A percentile compares a stretch with the other conserved stretches of the same genome.
Conservation (phyloP, 2,797 vertebrate genomes). For the Karalla daura region DNA sequence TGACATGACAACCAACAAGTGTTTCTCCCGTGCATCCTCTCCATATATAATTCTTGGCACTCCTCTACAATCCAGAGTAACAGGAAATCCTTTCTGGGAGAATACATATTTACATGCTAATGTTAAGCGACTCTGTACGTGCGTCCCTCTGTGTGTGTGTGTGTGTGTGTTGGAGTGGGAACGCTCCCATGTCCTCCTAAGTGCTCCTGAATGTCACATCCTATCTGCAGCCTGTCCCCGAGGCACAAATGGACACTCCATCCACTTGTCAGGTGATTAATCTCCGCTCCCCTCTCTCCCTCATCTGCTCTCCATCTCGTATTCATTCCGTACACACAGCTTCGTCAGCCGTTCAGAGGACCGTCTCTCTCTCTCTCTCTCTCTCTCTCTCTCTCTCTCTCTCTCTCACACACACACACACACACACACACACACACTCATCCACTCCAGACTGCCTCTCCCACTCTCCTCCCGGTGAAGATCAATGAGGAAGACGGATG, state of each 20-base stretch:
- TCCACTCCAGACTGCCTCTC: constrained; percentile 28
- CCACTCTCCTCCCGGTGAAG: constrained; percentile 47
- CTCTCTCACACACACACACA: too few relatives aligned
- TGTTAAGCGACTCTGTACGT: constrained; percentile 4
- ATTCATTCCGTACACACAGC: constrained; percentile 58
- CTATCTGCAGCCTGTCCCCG: constrained; percentile 75
- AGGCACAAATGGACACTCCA: constrained; percentile 80
- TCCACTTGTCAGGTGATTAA: constrained; percentile 83
- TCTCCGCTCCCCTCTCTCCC: constrained; percentile 59
- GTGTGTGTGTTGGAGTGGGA: constrained; percentile 35
- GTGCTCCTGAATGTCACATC: constrained; percentile 79
- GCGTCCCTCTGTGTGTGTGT: constrained; percentile 15
- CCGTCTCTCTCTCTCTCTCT: too few relatives aligned
- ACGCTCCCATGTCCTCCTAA: constrained; percentile 63
- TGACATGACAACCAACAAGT: background rate
- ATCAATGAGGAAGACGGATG: constrained; percentile 69
- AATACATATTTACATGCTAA: constrained; percentile 20
- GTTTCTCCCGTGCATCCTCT: background rate
- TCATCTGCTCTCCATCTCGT: constrained; percentile 64
- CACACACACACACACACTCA: constrained; percentile 41
- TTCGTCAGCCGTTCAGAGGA: constrained; percentile 53
- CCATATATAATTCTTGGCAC: background rate
- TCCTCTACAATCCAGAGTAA: background rate
- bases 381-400: too few relatives aligned
- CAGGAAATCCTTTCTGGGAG: background rate